Base-by-base conservation (phyloP, 2,888 invertebrate species). In the Mesorhabditis spiculigera region DNA sequence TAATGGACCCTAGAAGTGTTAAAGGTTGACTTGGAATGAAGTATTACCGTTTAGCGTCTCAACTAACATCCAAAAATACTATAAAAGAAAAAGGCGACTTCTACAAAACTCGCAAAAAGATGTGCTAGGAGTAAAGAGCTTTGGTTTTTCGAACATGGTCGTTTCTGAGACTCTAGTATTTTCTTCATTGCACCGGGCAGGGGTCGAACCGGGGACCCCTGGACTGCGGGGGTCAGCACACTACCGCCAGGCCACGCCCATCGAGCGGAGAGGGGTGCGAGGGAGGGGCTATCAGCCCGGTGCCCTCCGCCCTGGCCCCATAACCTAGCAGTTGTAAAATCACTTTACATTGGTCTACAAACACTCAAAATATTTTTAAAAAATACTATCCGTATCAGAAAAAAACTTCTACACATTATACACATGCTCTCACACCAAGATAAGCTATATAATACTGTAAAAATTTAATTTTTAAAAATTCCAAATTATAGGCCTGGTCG, bases 221-320 rank as follows among this genome's bases (percentile, higher is more conserved):
- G 58, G 58, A 50, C 10, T 3, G 58, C 2, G 58, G n/a, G n/a
- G n/a, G 58, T 3, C 10, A 50, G 58, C 8, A 0, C 8, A 13
- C n/a, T 13, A 50, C 58, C 58, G n/a, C 8, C n/a, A 50, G n/a
- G 58, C 58, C 58, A 50, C 58, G n/a, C 2, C 61, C 67, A 66
- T 66, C 63, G 64, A 66, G 66, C 63, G 62, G 58, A 13, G 66
- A 45, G 67, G 62, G 61, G 67, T 65, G 65, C 16, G 42, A 41
- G 65, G 58, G 58, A 44, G 71, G 62, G 64, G 42, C 62, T 28
- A 43, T n/a, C 13, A 64, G 66, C 43, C 65, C 68, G 41, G 70
- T 64, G 62, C 43, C 66, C 50, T 43, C 63, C 68, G 68, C 66
- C 65, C 68, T 1, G 28, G 1, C 28, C 28, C 28, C 28, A 28